phyloP scores from a whole-genome alignment of 1,140 invertebrate genomes.

The Dryas iulia region DNA sequence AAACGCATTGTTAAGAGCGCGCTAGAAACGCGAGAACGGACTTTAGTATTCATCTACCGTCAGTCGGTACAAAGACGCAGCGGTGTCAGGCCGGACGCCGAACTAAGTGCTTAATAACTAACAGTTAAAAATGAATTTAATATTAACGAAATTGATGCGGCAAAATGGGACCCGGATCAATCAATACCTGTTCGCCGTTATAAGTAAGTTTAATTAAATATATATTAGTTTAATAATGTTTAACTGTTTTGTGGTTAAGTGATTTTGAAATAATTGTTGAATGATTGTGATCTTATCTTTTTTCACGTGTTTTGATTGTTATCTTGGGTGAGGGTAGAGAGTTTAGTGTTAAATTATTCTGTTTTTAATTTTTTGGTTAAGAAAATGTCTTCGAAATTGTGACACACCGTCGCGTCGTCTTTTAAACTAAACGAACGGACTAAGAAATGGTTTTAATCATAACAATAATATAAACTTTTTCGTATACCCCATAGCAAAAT shows the following conservation, averaged over 20 bases:
- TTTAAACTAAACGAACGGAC: too few species aligned
- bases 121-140: conserved; percentile 58
- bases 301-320: too few species aligned
- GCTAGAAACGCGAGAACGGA: conserved; percentile 28
- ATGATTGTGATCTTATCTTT: too few species aligned
- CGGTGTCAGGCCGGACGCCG: conserved; percentile 41
- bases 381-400: neutral
- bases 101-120: neutral
- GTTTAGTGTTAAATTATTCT: neutral
- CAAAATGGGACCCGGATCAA: conserved; percentile 63
- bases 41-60: conserved; percentile 35
- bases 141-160: conserved; percentile 62
- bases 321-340: too few species aligned
- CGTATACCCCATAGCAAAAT: too few species aligned
- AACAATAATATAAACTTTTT: too few species aligned
- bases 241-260: neutral
- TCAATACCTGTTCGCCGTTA: conserved; percentile 64
- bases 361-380: neutral
- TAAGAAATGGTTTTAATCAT: too few species aligned
- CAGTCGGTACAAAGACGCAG: conserved; percentile 46
- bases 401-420: too few species aligned
- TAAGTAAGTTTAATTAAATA: conserved; percentile 53
- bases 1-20: neutral
- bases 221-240: neutral
- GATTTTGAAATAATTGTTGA: too few species aligned